phyloP scores from a whole-genome alignment of 2,888 invertebrate species.

The Drosophila macrothrix region DNA sequence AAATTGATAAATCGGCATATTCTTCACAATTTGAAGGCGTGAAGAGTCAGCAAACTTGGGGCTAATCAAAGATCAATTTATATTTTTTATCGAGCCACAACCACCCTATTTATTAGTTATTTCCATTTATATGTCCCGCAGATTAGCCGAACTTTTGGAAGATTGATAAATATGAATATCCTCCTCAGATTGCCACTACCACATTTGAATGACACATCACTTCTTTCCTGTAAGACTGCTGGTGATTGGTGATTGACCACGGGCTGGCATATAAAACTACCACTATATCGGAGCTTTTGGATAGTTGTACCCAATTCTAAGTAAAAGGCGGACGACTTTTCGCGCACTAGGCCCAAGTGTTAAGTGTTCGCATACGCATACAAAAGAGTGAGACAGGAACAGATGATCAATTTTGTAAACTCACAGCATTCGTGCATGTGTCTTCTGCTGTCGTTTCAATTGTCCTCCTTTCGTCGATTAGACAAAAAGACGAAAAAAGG shows the following conservation, averaged over 20 bases:
- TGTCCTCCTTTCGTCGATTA: neutral
- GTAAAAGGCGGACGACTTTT: neutral
- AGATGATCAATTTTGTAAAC: neutral
- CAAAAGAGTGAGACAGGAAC: slow-evolving; percentile 1
- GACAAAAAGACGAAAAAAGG: neutral
- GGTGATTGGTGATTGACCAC: neutral
- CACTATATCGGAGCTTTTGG: neutral
- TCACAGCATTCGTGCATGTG: neutral
- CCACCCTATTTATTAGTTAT: neutral
- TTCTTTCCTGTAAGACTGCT: neutral
- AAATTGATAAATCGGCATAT: too few relatives aligned
- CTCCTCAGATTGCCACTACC: neutral
- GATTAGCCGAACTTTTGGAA: neutral
- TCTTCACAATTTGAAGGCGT: too few relatives aligned
- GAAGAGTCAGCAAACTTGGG: neutral
- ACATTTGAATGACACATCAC: neutral
- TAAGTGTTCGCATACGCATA: neutral
- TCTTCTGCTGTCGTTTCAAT: neutral
- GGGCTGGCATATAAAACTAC: neutral
- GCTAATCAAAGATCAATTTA: neutral
- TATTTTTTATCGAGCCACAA: neutral
- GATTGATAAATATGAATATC: neutral
- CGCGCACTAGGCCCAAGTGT: neutral
- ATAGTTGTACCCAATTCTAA: neutral
- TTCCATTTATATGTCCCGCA: neutral